Evolutionary conservation across 2,797 vertebrate genomes (phyloP), one percentile per base, ranked within the genome.

Genomic region (Hozukius guyotensis): DNA sequence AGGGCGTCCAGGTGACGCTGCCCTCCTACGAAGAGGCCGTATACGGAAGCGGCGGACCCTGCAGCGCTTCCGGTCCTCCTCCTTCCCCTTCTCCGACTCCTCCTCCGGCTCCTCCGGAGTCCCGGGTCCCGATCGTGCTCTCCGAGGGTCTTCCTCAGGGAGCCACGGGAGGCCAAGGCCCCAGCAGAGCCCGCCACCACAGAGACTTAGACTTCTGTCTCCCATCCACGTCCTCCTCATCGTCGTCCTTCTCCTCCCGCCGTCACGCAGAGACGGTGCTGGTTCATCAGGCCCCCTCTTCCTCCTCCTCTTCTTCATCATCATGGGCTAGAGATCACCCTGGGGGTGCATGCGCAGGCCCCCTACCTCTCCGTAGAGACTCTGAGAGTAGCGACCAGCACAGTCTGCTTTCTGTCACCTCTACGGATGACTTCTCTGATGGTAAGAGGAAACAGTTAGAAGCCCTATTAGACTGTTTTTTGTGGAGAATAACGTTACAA

Each of bases 1-100:
- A 99, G 88, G 98, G 98, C 2, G 97, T 99, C 74, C 98, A 98
- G 84, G 98, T 99, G 72, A 93, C 97, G 0, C 93, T 99, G 61
- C 98, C 98, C 1, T 99, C 98, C 1, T 99, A 99, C 0, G 98
- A 99, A 92, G 98, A 99, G 94, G 98, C 98, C 0, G 98, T 99
- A n/a, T 99, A 99, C 3, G 98, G 98, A 88, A 97, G 96, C 83
- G 90, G 96, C 0, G 93, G 91, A 8, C 77, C 90, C 31, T 75
- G 87, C 9, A 94, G 95, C 12, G 92, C 95, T 64, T 95, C 93
- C 0, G 93, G 95, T 83, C 96, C 97, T 2, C 96, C 97, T 2
- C 96, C 97, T 38, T 83, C 97, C 2, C 96, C 97, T 46, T 83
- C 93, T 34, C 82, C 91, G 0, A 68, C 88, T 6, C 87, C 92